A percentile compares a stretch with the other conserved stretches of the same genome.
phyloP scores from a whole-genome alignment of 2,888 invertebrate genomes.

The Hydroisotoma schaefferi region DNA sequence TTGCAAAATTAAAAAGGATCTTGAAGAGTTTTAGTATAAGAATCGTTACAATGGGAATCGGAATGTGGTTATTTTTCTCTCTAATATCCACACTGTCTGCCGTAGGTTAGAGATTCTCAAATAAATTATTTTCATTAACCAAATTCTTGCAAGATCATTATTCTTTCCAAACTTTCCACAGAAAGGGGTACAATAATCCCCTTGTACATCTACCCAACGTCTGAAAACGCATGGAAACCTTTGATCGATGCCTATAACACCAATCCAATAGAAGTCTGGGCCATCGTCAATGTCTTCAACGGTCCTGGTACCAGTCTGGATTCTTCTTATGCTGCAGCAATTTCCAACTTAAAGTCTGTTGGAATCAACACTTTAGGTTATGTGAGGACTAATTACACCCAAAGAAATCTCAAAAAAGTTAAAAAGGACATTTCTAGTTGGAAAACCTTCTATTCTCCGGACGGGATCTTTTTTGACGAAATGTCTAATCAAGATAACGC shows the following conservation, averaged over 20 bases:
- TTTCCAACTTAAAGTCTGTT: constrained; percentile 19
- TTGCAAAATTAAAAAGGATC: no score
- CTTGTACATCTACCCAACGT: constrained; percentile 37
- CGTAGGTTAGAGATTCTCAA: no score
- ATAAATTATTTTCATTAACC: no score
- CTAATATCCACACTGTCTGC: no score
- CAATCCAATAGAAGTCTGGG: constrained; percentile 38
- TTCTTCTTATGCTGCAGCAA: constrained; percentile 22
- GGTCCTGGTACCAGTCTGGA: constrained; percentile 32
- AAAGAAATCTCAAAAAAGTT: constrained; percentile 13
- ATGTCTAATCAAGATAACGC: constrained; percentile 29
- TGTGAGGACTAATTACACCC: constrained; percentile 33
- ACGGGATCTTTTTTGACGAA: constrained; percentile 46
- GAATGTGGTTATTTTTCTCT: no score
- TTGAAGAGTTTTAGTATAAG: no score
- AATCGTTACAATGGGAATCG: no score
- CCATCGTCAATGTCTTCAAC: constrained; percentile 39
- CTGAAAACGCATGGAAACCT: constrained; percentile 27
- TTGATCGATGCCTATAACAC: constrained; percentile 27
- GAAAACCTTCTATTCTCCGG: constrained; percentile 26
- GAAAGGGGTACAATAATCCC: constrained; percentile 41
- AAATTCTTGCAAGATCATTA: no score
- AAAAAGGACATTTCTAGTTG: constrained; percentile 33
- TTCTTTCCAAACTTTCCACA: background rate
- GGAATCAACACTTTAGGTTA: constrained; percentile 42